Base-by-base conservation (phyloP, 2,113 vertebrate species). In the Aspidoscelis tigris region DNA sequence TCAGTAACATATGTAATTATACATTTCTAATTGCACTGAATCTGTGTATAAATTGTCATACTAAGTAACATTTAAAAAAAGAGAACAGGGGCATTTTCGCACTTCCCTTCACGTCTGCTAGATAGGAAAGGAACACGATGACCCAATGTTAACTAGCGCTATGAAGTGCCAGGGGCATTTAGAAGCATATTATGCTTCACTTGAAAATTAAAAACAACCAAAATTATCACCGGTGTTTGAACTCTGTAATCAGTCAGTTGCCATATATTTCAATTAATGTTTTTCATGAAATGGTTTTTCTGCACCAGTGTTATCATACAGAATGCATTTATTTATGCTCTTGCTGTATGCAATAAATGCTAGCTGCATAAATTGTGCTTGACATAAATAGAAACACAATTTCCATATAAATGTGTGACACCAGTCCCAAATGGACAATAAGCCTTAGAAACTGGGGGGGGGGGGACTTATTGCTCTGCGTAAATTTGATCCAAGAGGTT, bases 321-420 rank as follows among this genome's bases (percentile, higher is more conserved):
- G 41, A 65, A 81, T 58, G 76, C 86, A 91, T 91, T 87, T 91
- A 92, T 90, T 94, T 92, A 88, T 90, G 78, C 83, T 84, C 80
- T 77, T 89, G 66, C 91, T 89, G 91, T 87, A 84, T 85, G 81
- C 89, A 92, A 92, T 94, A 93, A 94, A 90, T 84, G 81, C 74
- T 79, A 82, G 78, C 80, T 92, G 84, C 88, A 90, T 83, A 86
- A 84, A 89, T 82, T 82, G n/a, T 74, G 16, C 53, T n/a, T 83
- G 83, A 86, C 78, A 90, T 87, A 89, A 84, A 89, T 68, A 78
- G 88, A 88, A 92, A 87, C 84, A 91, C 88, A 88, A 94, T 93
- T 93, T 94, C 92, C 91, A 94, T 94, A 88, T 89, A 92, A 93
- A 94, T 93, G 88, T 88, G 65, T 88, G 72, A 91, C 86, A 90